Conservation (phyloP, 2,888 invertebrate genomes). For the Carpatolechia fugitivella region DNA sequence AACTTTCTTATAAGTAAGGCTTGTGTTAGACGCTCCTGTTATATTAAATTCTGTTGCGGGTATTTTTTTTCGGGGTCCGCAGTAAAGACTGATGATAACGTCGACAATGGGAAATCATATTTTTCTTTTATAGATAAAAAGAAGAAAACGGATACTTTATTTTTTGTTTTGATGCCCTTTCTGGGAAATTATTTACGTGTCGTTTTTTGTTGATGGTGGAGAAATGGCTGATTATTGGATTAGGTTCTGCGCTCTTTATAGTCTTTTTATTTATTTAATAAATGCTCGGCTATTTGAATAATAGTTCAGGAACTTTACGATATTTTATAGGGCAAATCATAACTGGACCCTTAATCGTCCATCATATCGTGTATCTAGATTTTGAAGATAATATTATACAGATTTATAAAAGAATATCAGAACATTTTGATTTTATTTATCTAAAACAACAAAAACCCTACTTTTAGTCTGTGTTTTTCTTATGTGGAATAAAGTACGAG, state of each 20-base stretch:
- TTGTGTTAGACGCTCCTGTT: constrained; percentile 56
- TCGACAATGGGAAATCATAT: constrained; percentile 63
- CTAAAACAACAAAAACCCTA: too few relatives aligned
- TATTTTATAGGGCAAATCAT: too few relatives aligned
- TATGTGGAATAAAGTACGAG: too few relatives aligned
- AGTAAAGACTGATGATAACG: constrained; percentile 53
- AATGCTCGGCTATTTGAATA: background rate
- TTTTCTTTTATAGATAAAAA: constrained; percentile 48
- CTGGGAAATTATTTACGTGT: constrained; percentile 49
- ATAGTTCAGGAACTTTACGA: background rate
- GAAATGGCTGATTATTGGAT: constrained; percentile 8
- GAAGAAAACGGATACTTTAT: constrained; percentile 49
- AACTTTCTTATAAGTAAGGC: constrained; percentile 65
- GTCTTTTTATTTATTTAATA: too few relatives aligned
- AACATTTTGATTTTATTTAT: too few relatives aligned
- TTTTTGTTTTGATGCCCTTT: constrained; percentile 46
- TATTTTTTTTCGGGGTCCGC: constrained; percentile 56
- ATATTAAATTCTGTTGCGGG: constrained; percentile 72
- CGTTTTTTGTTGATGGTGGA: constrained; percentile 26
- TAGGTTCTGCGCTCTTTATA: background rate
- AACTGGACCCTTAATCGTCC: too few relatives aligned
- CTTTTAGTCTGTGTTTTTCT: too few relatives aligned
- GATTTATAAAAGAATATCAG: too few relatives aligned
- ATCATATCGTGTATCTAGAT: too few relatives aligned
- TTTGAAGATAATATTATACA: too few relatives aligned